phyloP scores from a whole-genome alignment of 2,888 invertebrate species.

The Cosmorhoe ocellata region DNA sequence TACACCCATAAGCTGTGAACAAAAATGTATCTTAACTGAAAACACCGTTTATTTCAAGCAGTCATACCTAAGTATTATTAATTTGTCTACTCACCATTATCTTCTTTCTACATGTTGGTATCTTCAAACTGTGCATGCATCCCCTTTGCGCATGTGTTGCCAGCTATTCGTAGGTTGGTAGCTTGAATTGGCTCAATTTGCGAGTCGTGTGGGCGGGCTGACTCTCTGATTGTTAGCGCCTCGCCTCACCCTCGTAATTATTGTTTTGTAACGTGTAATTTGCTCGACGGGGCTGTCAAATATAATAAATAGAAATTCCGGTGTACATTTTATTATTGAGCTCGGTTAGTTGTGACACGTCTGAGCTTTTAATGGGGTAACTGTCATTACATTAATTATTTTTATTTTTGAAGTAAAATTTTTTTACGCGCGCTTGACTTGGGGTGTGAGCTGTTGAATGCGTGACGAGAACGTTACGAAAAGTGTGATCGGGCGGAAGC shows the following conservation, averaged over 20 bases:
- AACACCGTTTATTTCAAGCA: too few species aligned
- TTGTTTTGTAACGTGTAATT: conserved; percentile 41
- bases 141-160: conserved; percentile 42
- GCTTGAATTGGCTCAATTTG: conserved; percentile 67
- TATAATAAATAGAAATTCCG: conserved; percentile 31
- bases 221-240: conserved; percentile 44
- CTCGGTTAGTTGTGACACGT: conserved; percentile 19
- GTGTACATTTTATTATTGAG: conserved; percentile 26
- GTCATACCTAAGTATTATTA: too few species aligned
- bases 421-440: too few species aligned
- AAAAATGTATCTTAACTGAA: too few species aligned
- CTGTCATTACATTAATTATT: too few species aligned
- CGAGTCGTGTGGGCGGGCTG: conserved; percentile 37
- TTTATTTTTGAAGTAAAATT: too few species aligned
- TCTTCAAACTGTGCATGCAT: conserved; percentile 2
- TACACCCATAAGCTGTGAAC: too few species aligned
- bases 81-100: background rate
- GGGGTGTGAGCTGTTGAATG: too few species aligned
- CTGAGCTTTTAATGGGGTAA: background rate
- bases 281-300: conserved; percentile 34
- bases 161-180: conserved; percentile 34
- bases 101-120: background rate
- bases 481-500: too few species aligned
- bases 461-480: too few species aligned
- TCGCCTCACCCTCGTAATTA: conserved; percentile 42